Evolutionary conservation across 2,888 invertebrate species (phyloP).

Genomic region (Calameuta filiformis): DNA sequence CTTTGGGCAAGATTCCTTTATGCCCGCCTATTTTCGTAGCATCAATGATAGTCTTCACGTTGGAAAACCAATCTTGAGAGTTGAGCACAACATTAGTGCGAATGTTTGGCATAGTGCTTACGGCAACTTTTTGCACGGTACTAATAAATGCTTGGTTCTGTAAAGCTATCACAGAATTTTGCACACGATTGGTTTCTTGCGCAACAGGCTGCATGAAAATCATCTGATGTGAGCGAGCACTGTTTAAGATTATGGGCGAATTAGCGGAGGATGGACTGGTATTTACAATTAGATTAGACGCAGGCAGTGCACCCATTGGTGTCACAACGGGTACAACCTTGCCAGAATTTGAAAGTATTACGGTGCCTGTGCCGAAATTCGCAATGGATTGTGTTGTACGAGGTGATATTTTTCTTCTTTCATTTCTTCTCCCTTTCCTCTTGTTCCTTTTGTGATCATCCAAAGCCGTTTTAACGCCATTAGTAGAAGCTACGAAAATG

Average conservation of each 20-base stretch:
- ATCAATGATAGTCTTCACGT: constrained; percentile 59
- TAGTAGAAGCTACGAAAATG: not conserved
- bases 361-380: constrained; percentile 53
- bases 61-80: constrained; percentile 59
- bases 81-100: constrained; percentile 54
- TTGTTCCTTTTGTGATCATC: constrained; percentile 44
- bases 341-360: constrained; percentile 54
- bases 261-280: constrained; percentile 50
- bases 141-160: constrained; percentile 54
- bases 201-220: constrained; percentile 60
- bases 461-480: constrained; percentile 24
- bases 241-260: constrained; percentile 56
- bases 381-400: constrained; percentile 32
- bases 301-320: constrained; percentile 50
- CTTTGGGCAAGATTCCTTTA: constrained; percentile 61
- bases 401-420: constrained; percentile 28
- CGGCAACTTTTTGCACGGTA: constrained; percentile 53
- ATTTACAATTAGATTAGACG: constrained; percentile 59
- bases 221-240: constrained; percentile 59
- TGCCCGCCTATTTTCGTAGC: constrained; percentile 60
- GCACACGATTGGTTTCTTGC: constrained; percentile 40
- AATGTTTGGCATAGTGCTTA: constrained; percentile 53
- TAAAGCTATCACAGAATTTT: constrained; percentile 53
- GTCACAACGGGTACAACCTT: constrained; percentile 62
- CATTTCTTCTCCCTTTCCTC: constrained; percentile 41